Conservation (phyloP, 2,113 vertebrate genomes). For the Nothocercus julius region DNA sequence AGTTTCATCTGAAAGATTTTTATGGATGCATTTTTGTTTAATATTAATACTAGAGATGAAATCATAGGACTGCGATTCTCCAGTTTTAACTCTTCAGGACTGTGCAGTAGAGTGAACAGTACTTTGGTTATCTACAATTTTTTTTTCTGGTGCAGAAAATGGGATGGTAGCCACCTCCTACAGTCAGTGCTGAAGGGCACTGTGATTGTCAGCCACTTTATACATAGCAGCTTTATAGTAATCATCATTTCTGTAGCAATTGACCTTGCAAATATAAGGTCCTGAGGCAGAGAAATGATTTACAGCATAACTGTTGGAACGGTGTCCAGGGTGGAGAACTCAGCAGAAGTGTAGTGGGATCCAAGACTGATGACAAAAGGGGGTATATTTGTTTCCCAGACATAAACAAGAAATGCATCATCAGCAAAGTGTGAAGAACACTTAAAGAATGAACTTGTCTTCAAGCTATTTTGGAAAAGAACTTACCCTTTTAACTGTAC, state of each 20-base stretch:
- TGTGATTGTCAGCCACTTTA: slow-evolving; percentile 40
- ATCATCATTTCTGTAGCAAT: slow-evolving; percentile 57
- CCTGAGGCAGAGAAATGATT: slow-evolving; percentile 45
- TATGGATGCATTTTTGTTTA: background rate
- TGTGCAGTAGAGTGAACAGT: background rate
- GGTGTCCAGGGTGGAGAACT: background rate
- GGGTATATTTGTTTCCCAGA: background rate
- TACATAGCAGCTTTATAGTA: slow-evolving; percentile 37
- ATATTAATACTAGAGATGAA: background rate
- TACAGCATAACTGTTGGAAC: slow-evolving; percentile 18
- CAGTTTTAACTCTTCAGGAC: background rate
- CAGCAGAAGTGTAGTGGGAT: background rate
- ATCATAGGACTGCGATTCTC: background rate
- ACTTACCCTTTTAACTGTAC: background rate
- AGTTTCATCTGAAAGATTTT: background rate
- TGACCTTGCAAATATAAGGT: slow-evolving; percentile 65
- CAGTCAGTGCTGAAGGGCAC: slow-evolving; percentile 41
- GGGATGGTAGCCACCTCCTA: slow-evolving; percentile 9
- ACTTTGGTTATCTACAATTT: background rate
- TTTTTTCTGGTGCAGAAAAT: background rate
- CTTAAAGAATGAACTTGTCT: background rate
- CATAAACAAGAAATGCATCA: slow-evolving; percentile 32
- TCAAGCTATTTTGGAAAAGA: slow-evolving; percentile 11
- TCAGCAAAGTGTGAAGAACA: slow-evolving; percentile 56
- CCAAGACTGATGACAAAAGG: slow-evolving; percentile 11